Conservation (phyloP, 2,888 invertebrate genomes). For the Iselma pallidipennis region DNA sequence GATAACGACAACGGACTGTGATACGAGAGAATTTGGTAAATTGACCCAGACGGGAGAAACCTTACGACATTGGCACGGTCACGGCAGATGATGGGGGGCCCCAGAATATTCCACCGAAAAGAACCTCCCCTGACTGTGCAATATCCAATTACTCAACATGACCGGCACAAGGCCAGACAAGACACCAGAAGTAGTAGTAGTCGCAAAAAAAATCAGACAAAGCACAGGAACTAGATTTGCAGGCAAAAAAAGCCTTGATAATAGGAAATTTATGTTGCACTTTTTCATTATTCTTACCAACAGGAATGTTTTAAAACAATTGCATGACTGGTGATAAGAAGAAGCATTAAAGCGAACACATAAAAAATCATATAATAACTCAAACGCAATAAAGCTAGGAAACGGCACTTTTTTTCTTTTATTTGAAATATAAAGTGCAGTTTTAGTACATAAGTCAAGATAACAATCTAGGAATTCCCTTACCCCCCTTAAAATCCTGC, state of each 20-base stretch:
- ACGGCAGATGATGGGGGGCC: neutral
- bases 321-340: slow-evolving; percentile 22
- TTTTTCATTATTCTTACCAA: neutral
- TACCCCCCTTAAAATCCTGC: neutral
- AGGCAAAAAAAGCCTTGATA: neutral
- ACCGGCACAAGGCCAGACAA: neutral
- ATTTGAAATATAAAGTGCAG: neutral
- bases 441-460: neutral
- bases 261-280: neutral
- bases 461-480: neutral
- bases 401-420: neutral
- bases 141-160: neutral
- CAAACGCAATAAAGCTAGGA: neutral
- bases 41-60: slow-evolving; percentile 12
- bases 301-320: slow-evolving; percentile 16
- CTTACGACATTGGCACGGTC: slow-evolving; percentile 2
- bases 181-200: neutral
- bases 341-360: slow-evolving; percentile 27
- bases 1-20: neutral
- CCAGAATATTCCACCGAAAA: neutral
- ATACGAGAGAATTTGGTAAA: slow-evolving; percentile 31
- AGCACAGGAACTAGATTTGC: too few relatives aligned
- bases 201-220: neutral
- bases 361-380: slow-evolving; percentile 24
- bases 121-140: neutral